Base-by-base conservation (phyloP, 2,888 invertebrate species). In the Geotrupes spiniger region DNA sequence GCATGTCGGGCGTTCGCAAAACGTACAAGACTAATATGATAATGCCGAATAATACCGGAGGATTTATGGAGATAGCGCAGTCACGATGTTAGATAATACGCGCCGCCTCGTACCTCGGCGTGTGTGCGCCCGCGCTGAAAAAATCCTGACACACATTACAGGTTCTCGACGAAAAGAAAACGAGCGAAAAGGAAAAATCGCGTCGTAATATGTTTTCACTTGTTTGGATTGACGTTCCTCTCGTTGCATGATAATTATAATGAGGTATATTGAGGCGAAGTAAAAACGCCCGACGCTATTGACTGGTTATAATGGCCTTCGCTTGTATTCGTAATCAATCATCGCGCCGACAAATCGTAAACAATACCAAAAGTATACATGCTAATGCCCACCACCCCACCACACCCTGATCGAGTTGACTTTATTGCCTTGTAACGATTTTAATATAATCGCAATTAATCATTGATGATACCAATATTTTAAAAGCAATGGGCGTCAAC, bases 171-270 rank as follows among this genome's bases (percentile, higher is more conserved):
- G 36, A 44, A 45, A 45, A 49, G 26, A 28, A 12, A 11, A 12
- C 10, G 31, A 29, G n/a, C n/a, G n/a, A n/a, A n/a, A 29, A 29
- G 12, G 12, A 29, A 29, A 33, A 33, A 29, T 4, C 10, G 6
- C 33, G 11, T 14, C 33, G 45, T 53, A 57, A 57, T 53, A 53
- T 53, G 51, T 54, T 57, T 57, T 55, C 54, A 53, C 57, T 50
- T 52, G 54, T 52, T 46, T 50, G 49, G 52, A 56, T 54, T 54
- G 52, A 56, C 46, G 56, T 42, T 4, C 21, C 6, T 21, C 54
- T 14, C 49, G 46, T 42, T 31, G 49, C 54, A n/a, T 53, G 57
- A 57, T 58, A 56, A 56, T 49, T 48, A 52, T 57, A 57, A 58
- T 56, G 56, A 58, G 49, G 54, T 10, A 10, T 45, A 49, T 36